A percentile compares a stretch with the other conserved stretches of the same genome.
phyloP scores from a whole-genome alignment of 2,113 vertebrate species.

The Baryphthengus martii region DNA sequence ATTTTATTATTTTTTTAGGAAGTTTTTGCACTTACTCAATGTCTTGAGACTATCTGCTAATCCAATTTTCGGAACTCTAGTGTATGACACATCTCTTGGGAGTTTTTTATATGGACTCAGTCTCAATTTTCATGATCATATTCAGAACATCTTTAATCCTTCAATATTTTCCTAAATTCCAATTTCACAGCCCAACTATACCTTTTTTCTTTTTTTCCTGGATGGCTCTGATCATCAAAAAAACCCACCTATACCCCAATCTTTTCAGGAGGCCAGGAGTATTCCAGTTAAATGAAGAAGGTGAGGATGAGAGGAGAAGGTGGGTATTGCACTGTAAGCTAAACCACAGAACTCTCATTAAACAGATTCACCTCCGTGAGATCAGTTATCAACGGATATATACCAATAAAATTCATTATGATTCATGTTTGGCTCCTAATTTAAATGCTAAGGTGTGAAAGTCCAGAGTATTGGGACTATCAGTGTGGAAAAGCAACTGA shows the following conservation, averaged over 20 bases:
- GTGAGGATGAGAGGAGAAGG: not conserved
- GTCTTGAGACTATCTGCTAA: not conserved
- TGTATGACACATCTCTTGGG: not conserved
- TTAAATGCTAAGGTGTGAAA: not conserved
- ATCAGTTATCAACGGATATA: not conserved
- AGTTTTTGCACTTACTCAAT: not conserved
- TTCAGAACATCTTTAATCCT: not conserved
- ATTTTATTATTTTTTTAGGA: not conserved
- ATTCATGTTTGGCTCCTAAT: not conserved
- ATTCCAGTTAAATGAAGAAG: not conserved
- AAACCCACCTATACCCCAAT: not conserved
- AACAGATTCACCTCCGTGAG: not conserved
- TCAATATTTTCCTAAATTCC: not conserved
- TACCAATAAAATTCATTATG: not conserved
- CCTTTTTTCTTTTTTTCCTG: no score
- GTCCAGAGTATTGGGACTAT: not conserved
- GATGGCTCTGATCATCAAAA: not conserved
- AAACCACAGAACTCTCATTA: not conserved
- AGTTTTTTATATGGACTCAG: not conserved
- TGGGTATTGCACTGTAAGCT: not conserved
- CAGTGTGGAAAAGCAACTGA: not conserved
- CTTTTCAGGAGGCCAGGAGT: not conserved
- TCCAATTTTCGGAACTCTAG: not conserved
- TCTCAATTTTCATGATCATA: not conserved
- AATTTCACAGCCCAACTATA: not conserved